Evolutionary conservation across 2,797 vertebrate species (phyloP).

Genomic region (Cheracebus regulus): DNA sequence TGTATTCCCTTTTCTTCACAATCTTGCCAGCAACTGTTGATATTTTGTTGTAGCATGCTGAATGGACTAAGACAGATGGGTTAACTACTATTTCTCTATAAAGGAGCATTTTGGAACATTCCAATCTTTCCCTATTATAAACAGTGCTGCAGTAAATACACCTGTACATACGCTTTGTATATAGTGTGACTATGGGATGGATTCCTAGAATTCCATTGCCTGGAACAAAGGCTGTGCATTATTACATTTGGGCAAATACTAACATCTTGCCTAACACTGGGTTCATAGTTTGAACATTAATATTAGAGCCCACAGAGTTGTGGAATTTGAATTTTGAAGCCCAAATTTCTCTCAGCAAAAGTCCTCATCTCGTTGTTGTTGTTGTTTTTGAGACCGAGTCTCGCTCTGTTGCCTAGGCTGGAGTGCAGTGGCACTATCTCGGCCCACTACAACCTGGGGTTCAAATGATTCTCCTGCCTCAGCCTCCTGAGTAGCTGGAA

Average conservation of each 20-base stretch:
- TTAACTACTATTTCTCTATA: not conserved
- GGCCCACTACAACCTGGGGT: not conserved
- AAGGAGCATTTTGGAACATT: not conserved
- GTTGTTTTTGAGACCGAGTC: too few relatives aligned
- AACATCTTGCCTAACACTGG: not conserved
- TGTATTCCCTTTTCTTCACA: not conserved
- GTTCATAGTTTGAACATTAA: not conserved
- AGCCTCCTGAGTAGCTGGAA: not conserved
- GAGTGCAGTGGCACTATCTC: not conserved
- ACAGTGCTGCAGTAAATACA: not conserved
- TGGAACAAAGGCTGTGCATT: not conserved
- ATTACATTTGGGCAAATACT: not conserved
- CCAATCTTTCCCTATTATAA: not conserved
- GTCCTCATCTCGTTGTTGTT: not conserved
- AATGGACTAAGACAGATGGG: not conserved
- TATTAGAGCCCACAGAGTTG: not conserved
- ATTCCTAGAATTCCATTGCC: not conserved
- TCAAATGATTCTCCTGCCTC: not conserved
- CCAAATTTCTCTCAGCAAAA: not conserved
- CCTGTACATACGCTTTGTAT: not conserved
- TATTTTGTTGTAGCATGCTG: not conserved
- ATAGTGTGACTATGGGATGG: not conserved
- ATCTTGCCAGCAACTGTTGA: not conserved
- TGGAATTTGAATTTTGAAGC: constrained; percentile 12
- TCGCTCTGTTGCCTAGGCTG: too few relatives aligned